phyloP scores from a whole-genome alignment of 1,140 invertebrate species.

The Zophobas morio region DNA sequence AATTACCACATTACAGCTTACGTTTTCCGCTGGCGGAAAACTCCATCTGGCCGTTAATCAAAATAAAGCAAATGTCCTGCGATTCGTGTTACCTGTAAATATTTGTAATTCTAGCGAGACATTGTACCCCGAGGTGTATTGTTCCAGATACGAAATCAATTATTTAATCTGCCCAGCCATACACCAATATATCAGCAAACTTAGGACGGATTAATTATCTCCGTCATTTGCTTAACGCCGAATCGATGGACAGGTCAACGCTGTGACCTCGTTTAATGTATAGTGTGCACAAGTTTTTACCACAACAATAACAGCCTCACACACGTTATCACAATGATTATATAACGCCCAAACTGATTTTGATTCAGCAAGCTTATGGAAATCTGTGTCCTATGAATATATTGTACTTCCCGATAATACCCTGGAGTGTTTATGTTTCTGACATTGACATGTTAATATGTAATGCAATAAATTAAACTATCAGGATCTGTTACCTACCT shows the following conservation, averaged over 20 bases:
- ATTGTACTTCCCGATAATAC: background rate
- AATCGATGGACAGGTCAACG: conserved; percentile 14
- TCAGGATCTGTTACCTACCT: background rate
- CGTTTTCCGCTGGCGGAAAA: no score
- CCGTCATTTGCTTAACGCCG: conserved; percentile 8
- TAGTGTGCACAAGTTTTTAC: background rate
- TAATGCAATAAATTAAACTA: conserved; percentile 12
- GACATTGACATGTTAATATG: conserved; percentile 21
- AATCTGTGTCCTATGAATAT: background rate
- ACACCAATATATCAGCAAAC: conserved; percentile 1
- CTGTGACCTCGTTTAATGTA: background rate
- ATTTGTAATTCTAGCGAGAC: no score
- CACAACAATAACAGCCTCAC: background rate
- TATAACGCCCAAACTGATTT: background rate
- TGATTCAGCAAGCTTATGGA: background rate
- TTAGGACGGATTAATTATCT: conserved; percentile 11
- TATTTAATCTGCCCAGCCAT: background rate
- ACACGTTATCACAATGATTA: background rate
- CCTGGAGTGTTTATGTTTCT: background rate
- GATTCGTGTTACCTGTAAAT: no score
- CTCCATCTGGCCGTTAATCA: no score
- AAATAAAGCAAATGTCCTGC: no score
- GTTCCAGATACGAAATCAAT: background rate
- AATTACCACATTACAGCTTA: no score
- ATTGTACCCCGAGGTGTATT: no score